Evolutionary conservation across 2,888 invertebrate genomes (phyloP), one percentile per base, ranked within the genome.

Genomic region (Troilus luridus): DNA sequence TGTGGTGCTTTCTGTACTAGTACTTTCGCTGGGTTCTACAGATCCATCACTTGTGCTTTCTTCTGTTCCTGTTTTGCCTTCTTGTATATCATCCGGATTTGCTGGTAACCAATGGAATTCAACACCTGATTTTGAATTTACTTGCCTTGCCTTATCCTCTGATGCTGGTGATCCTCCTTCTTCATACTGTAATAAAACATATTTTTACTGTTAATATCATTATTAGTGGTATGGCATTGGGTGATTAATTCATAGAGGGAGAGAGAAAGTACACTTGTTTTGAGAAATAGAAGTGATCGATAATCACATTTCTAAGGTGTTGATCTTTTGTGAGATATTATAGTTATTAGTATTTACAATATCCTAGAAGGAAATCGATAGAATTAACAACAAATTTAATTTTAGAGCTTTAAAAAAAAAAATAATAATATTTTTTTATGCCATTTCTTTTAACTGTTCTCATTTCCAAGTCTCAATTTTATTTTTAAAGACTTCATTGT

Each of bases 151-250:
- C 27, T 64, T 89, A n/a, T 88, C 88, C n/a, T 90, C 88, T 60
- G 90, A 88, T 56, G 60, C 21, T 59, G 88, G 90, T n/a, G 90
- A 90, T 41, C 90, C 90, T 85, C 90, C 90, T 90, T 90, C 90
- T 90, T 90, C 90, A 85, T 90, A 90, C 90, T 90, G 88, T 41
- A 90, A 90, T 27, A 67, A 64, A 81, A 90, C 19, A 90, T 41
- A 0, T 85, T 21, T 56, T 81, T 56, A 77, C 2, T 41, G 12
- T 67, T 41, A 12, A 41, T 67, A 67, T 1, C 9, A 67, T 67
- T 67, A 67, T 67, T 64, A 64, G 24, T 17, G 27, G 27, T 72
- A 14, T 72, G 27, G 19, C 27, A 6, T 72, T 27, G 6, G 19
- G 8, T 27, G 72, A 12, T 27, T 77, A 7, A 41, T 27, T 41